Percentiles rank a stretch among this genome's conserved stretches.
phyloP scores from a whole-genome alignment of 2,888 invertebrate genomes.

The Folsomia candida region DNA sequence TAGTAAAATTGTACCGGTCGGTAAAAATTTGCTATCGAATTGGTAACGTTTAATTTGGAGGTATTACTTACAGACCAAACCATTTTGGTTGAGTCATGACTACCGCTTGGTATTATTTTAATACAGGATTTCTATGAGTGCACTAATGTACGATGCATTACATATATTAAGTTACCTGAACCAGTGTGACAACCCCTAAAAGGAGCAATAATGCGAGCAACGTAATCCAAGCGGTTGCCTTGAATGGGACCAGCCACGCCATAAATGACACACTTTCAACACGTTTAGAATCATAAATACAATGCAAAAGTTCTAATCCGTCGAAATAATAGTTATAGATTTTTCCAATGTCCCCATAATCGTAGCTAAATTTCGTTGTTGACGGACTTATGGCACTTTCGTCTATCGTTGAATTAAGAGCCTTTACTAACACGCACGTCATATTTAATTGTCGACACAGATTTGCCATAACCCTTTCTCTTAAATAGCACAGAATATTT shows the following conservation, averaged over 20 bases:
- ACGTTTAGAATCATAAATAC: background rate
- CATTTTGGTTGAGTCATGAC: no score
- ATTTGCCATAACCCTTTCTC: background rate
- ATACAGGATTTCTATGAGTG: no score
- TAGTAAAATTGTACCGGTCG: no score
- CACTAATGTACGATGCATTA: no score
- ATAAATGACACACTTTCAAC: background rate
- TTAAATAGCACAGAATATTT: background rate
- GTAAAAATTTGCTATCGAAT: no score
- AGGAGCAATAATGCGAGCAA: background rate
- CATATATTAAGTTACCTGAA: no score
- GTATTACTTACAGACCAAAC: no score
- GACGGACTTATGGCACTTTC: background rate
- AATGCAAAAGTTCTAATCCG: background rate
- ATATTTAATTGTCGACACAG: background rate
- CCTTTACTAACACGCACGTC: background rate
- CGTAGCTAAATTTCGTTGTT: background rate
- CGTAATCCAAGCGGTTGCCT: background rate
- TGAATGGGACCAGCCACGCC: background rate
- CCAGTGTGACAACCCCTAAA: no score
- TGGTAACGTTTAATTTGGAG: no score
- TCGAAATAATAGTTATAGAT: background rate
- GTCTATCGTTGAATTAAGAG: background rate
- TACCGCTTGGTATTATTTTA: no score
- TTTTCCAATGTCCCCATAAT: background rate